phyloP scores from a whole-genome alignment of 1,140 invertebrate genomes.

The Orchesella cincta region DNA sequence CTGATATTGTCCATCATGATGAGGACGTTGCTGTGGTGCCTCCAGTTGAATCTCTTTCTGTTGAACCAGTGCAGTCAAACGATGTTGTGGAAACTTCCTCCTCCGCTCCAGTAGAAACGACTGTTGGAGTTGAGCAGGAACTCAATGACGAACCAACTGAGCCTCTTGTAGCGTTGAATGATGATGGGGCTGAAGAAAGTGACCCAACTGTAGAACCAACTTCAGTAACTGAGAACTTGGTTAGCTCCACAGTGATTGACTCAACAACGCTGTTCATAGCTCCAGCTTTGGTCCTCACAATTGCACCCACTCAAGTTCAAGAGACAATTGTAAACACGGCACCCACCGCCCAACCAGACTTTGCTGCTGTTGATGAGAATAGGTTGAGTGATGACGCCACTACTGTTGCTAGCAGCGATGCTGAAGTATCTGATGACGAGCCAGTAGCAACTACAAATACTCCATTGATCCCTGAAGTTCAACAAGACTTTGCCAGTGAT shows the following conservation, averaged over 20 bases:
- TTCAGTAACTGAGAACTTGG: background rate
- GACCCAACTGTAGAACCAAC: background rate
- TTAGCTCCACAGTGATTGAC: background rate
- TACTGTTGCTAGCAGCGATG: background rate
- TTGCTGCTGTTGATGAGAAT: too few species aligned
- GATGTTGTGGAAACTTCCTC: background rate
- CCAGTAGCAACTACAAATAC: too few species aligned
- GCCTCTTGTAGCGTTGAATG: background rate
- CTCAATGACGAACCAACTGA: background rate
- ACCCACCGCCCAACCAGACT: background rate
- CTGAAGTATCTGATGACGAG: too few species aligned
- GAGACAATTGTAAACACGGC: background rate
- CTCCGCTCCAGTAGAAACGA: background rate
- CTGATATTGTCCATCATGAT: background rate
- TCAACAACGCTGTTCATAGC: background rate
- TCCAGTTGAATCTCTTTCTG: background rate
- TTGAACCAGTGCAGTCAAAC: background rate
- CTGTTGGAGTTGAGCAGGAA: background rate
- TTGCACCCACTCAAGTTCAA: background rate
- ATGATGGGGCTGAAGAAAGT: background rate
- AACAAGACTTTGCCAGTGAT: too few species aligned
- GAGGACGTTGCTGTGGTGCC: background rate
- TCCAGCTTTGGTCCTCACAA: background rate
- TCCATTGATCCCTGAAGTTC: too few species aligned
- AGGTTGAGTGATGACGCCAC: background rate